These are phyloP conservation scores for Ibycter americanus DNA, from an alignment of 2,797 vertebrate species.

Conservation along the genomic window DNA sequence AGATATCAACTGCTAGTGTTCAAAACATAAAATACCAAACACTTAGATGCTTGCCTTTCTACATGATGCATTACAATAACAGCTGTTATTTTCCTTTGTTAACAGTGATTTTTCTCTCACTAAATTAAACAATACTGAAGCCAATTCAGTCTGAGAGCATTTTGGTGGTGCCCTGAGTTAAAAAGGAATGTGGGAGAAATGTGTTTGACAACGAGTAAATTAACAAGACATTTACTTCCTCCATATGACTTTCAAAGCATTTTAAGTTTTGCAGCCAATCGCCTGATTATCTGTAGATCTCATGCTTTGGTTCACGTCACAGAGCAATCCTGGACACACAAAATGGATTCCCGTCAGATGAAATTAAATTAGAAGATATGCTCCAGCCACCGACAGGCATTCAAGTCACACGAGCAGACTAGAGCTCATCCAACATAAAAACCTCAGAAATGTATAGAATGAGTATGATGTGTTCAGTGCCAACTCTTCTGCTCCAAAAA, in stretches of 20 bases:
- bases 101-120: conserved; percentile 3
- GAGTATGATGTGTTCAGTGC: not conserved
- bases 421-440: not conserved
- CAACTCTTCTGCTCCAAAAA: not conserved
- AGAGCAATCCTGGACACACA: not conserved
- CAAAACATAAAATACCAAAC: not conserved
- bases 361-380: not conserved
- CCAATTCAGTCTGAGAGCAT: not conserved
- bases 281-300: not conserved
- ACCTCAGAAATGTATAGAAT: not conserved
- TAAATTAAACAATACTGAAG: conserved; percentile 23
- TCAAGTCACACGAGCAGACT: not conserved
- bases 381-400: not conserved
- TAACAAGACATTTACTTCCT: not conserved
- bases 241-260: not conserved
- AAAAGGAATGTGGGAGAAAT: not conserved
- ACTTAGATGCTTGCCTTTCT: not conserved
- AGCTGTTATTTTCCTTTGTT: conserved; percentile 27
- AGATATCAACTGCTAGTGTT: not conserved
- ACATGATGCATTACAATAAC: not conserved
- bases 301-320: not conserved
- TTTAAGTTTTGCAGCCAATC: not conserved
- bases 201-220: not conserved
- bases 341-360: not conserved
- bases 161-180: not conserved